Conservation (phyloP, 2,113 vertebrate species). For the Motacilla alba region DNA sequence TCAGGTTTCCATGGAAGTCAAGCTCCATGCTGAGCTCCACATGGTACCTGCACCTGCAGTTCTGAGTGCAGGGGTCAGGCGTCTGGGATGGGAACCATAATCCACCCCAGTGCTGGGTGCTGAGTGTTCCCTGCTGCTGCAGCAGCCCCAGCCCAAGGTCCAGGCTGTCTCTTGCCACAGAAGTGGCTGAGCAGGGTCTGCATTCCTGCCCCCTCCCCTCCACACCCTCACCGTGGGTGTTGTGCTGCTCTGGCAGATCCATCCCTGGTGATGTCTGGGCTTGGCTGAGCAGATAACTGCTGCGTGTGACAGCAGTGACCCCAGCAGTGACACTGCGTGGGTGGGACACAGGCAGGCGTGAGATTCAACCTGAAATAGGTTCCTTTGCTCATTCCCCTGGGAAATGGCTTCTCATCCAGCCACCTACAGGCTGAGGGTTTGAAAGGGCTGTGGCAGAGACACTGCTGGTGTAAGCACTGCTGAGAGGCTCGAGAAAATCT, state of each 20-base stretch:
- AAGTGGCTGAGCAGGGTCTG: neutral
- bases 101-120: neutral
- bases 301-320: neutral
- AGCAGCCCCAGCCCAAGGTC: neutral
- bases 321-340: neutral
- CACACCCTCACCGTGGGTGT: neutral
- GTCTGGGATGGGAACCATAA: neutral
- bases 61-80: neutral
- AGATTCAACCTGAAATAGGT: neutral
- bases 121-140: neutral
- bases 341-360: neutral
- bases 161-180: neutral
- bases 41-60: neutral
- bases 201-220: neutral
- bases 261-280: neutral
- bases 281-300: neutral
- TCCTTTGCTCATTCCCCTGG: neutral
- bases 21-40: neutral
- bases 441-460: neutral
- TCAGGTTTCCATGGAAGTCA: neutral
- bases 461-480: neutral
- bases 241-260: neutral
- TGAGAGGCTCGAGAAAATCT: neutral
- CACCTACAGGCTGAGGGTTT: neutral
- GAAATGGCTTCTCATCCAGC: neutral